Evolutionary conservation across 2,113 vertebrate species (phyloP).

Genomic region (Poeciliopsis turrubarensis): DNA sequence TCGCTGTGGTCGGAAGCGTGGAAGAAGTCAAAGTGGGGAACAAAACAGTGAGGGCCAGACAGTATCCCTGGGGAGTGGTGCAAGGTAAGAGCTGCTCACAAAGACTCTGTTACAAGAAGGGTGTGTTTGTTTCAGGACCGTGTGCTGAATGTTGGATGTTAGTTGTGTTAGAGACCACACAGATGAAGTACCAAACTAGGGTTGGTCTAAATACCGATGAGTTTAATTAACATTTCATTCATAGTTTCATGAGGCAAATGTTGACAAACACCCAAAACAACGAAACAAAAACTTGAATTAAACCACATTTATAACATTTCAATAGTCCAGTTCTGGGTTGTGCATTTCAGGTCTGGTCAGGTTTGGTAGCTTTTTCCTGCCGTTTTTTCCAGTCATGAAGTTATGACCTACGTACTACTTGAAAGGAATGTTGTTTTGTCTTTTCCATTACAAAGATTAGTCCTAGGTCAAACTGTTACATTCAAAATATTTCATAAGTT

Average conservation of each 20-base stretch:
- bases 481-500: neutral
- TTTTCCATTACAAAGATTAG: no score
- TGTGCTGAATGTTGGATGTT: neutral
- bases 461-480: neutral
- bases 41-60: constrained; percentile 94
- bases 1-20: constrained; percentile 95
- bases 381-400: no score
- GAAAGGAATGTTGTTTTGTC: no score
- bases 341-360: no score
- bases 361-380: no score
- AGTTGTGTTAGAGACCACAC: neutral
- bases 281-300: no score
- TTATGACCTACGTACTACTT: no score
- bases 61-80: constrained; percentile 98
- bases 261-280: no score
- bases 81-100: constrained; percentile 86
- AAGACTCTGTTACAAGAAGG: neutral
- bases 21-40: constrained; percentile 98
- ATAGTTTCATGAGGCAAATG: no score
- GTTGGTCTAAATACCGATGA: neutral
- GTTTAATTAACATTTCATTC: no score
- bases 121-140: constrained; percentile 7
- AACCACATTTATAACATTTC: no score
- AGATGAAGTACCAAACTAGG: neutral
- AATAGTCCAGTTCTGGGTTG: no score